Conservation (phyloP, 1,140 invertebrate species). For the Drosophila rufa region DNA sequence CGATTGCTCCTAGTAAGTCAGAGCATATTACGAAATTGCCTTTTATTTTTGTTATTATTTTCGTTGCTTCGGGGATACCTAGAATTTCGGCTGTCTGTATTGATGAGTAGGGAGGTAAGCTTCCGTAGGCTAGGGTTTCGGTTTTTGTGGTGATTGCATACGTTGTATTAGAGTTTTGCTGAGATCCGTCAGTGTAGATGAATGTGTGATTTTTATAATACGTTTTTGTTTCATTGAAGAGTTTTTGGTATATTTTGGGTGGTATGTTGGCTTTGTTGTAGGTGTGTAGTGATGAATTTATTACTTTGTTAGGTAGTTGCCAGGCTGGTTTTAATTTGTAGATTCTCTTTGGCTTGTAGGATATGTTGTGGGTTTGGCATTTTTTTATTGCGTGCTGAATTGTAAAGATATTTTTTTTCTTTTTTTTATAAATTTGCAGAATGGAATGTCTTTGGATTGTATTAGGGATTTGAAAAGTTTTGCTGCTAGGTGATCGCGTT, state of each 20-base stretch:
- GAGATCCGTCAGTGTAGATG: not conserved
- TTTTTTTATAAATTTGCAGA: too few species aligned
- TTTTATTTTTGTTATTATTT: not conserved
- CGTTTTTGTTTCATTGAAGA: not conserved
- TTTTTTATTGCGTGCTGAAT: too few species aligned
- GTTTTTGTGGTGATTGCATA: not conserved
- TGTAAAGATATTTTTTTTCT: too few species aligned
- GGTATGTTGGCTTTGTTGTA: not conserved
- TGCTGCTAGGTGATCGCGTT: too few species aligned
- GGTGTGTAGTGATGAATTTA: slow-evolving; percentile 6
- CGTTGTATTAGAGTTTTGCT: not conserved
- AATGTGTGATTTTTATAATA: not conserved
- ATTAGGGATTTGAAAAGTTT: too few species aligned
- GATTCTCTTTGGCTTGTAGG: not conserved
- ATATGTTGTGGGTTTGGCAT: too few species aligned
- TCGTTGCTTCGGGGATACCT: slow-evolving; percentile 1
- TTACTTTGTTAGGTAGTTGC: slow-evolving; percentile 1
- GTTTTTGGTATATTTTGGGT: not conserved
- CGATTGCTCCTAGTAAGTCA: slow-evolving; percentile 4
- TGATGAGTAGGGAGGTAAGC: not conserved
- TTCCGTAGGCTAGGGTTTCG: not conserved
- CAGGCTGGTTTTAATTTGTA: slow-evolving; percentile 8
- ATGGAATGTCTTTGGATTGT: too few species aligned
- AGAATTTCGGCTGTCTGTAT: slow-evolving; percentile 2
- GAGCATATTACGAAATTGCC: slow-evolving; percentile 5